Percentiles rank a stretch among this genome's conserved stretches.
phyloP scores from a whole-genome alignment of 2,888 invertebrate species.

The Autographa pulchrina region DNA sequence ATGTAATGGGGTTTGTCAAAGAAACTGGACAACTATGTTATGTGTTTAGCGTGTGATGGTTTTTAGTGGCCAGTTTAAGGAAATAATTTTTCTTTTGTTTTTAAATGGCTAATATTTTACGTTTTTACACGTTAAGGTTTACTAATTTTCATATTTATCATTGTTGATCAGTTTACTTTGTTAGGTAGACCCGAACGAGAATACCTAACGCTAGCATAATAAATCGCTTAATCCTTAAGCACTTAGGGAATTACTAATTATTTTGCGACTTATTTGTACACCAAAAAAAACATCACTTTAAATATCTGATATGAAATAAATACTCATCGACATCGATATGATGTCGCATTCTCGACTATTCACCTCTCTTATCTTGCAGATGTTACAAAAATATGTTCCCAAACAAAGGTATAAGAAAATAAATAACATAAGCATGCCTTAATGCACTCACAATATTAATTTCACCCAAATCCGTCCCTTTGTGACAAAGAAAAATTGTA shows the following conservation, averaged over 20 bases:
- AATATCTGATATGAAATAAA: no score
- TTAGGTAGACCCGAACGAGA: no score
- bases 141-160: no score
- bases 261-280: no score
- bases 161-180: no score
- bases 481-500: slow-evolving; percentile 88
- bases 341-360: background rate
- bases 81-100: background rate
- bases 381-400: slow-evolving; percentile 14
- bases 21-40: slow-evolving; percentile 14
- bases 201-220: no score
- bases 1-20: slow-evolving; percentile 49
- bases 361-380: slow-evolving; percentile 6
- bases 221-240: no score
- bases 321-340: no score
- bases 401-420: slow-evolving; percentile 35
- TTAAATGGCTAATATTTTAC: no score
- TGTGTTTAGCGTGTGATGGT: background rate
- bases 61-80: background rate
- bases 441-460: slow-evolving; percentile 83
- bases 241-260: no score
- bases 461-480: slow-evolving; percentile 83
- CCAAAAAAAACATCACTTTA: no score
- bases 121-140: no score
- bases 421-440: slow-evolving; percentile 68